Evolutionary conservation across 2,888 invertebrate genomes (phyloP).

Genomic region (Epinotia demarniana): DNA sequence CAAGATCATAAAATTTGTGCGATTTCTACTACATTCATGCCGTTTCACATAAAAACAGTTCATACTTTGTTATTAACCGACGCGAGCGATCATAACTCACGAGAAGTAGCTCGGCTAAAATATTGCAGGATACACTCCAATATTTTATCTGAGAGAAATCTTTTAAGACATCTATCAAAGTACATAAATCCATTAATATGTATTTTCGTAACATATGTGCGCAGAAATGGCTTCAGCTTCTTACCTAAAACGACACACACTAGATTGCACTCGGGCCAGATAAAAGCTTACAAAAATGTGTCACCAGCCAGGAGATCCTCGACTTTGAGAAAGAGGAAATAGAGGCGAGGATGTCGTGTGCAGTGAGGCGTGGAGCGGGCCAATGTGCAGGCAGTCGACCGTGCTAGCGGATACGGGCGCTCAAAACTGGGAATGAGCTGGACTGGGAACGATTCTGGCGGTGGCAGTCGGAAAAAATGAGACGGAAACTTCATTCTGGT

Average conservation of each 20-base stretch:
- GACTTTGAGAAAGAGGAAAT: slow-evolving; percentile 23
- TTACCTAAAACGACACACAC: slow-evolving; percentile 41
- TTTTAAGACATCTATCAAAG: slow-evolving; percentile 40
- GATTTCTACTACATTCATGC: slow-evolving; percentile 9
- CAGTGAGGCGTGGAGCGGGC: slow-evolving; percentile 30
- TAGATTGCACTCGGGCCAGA: slow-evolving; percentile 43
- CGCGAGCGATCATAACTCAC: slow-evolving; percentile 35
- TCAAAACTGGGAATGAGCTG: slow-evolving; percentile 30
- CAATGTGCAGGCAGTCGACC: slow-evolving; percentile 33
- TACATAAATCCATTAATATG: slow-evolving; percentile 45
- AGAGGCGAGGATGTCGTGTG: slow-evolving; percentile 12
- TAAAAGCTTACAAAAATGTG: slow-evolving; percentile 44
- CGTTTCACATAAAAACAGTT: slow-evolving; percentile 18
- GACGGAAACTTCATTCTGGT: slow-evolving; percentile 1
- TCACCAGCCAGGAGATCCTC: slow-evolving; percentile 2
- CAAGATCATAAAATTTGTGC: not conserved
- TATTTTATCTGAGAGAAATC: slow-evolving; percentile 37
- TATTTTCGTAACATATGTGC: slow-evolving; percentile 40
- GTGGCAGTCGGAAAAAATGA: slow-evolving; percentile 5
- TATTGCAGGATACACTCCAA: slow-evolving; percentile 29
- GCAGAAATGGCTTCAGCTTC: slow-evolving; percentile 37
- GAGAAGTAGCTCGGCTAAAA: slow-evolving; percentile 34
- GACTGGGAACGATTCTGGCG: slow-evolving; percentile 34
- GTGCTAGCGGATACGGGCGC: slow-evolving; percentile 40
- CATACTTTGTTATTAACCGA: slow-evolving; percentile 34